phyloP scores from a whole-genome alignment of 2,113 vertebrate species.

The Ellobius talpinus region DNA sequence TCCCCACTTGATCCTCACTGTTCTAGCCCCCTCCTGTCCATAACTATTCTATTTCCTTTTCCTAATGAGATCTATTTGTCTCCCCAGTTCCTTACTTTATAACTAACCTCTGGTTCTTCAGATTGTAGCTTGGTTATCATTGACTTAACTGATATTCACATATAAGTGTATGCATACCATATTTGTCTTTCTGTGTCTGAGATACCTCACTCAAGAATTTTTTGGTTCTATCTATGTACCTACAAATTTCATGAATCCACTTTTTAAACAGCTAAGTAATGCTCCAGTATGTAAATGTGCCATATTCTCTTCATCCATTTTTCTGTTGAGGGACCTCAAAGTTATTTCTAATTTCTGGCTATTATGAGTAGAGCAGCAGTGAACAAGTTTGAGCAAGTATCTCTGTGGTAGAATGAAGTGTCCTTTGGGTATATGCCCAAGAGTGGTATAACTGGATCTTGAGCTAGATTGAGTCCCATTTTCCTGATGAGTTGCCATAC shows the following conservation, averaged over 20 bases:
- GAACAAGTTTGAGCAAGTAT: not conserved
- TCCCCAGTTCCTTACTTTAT: not conserved
- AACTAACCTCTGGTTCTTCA: not conserved
- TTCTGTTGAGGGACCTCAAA: not conserved
- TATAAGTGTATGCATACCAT: not conserved
- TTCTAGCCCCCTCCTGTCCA: not conserved
- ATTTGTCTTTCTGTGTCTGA: not conserved
- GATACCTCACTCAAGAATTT: not conserved
- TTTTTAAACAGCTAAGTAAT: not conserved
- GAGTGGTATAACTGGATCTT: not conserved
- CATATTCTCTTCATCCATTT: not conserved
- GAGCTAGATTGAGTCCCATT: not conserved
- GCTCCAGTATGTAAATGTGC: not conserved
- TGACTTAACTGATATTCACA: not conserved
- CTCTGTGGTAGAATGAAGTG: not conserved
- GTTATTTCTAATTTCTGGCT: not conserved
- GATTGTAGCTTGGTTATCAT: not conserved
- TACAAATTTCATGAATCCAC: not conserved
- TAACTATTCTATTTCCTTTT: not conserved
- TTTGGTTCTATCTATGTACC: not conserved
- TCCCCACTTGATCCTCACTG: not conserved
- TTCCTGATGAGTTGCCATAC: not conserved
- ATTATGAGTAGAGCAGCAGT: not conserved
- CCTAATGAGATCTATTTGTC: not conserved
- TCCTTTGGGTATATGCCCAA: not conserved